These are phyloP conservation scores for Numenius arquata DNA, from an alignment of 2,113 vertebrate genomes.

Conservation along the genomic window DNA sequence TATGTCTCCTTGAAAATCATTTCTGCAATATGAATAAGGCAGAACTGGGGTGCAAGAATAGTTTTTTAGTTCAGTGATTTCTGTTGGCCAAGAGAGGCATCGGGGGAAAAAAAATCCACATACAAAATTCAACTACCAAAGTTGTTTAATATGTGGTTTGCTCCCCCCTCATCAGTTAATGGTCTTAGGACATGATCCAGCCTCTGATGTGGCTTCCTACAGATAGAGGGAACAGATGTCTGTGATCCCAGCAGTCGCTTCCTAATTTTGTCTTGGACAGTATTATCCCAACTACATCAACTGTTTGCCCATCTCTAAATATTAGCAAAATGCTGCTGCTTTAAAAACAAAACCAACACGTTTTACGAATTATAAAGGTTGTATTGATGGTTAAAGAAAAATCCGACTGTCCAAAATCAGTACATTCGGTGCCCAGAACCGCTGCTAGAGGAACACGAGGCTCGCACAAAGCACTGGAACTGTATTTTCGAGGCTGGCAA, in stretches of 20 bases:
- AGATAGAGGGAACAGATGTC: background rate
- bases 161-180: background rate
- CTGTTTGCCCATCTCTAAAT: background rate
- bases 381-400: background rate
- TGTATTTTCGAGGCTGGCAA: background rate
- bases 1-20: background rate
- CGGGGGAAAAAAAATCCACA: background rate
- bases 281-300: background rate
- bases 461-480: background rate
- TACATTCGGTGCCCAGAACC: background rate
- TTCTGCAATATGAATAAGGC: background rate
- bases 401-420: background rate
- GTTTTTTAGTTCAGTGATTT: background rate
- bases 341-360: background rate
- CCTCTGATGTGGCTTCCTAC: background rate
- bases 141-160: background rate
- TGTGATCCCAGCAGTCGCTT: background rate
- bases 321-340: background rate
- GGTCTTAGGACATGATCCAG: background rate
- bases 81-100: background rate
- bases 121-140: background rate
- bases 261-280: background rate
- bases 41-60: background rate
- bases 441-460: rapidly evolving
- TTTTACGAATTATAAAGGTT: background rate